Conservation (phyloP, 2,797 vertebrate genomes). For the Fistularia tabacaria region DNA sequence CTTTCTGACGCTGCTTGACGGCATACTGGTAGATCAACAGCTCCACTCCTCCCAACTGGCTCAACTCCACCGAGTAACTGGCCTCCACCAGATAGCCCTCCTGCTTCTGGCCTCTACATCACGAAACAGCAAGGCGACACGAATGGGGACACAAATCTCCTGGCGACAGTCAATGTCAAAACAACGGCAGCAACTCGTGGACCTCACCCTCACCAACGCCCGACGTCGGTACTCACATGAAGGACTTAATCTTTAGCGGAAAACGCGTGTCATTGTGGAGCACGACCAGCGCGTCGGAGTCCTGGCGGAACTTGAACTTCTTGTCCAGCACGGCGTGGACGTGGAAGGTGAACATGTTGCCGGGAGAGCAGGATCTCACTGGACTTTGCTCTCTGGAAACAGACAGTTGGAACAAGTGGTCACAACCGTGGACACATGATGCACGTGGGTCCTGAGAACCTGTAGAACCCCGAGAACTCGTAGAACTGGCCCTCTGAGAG, state of each 20-base stretch:
- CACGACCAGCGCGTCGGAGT: conserved; percentile 14
- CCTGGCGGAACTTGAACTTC: conserved; percentile 49
- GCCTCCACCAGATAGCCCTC: conserved; percentile 58
- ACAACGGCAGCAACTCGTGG: no score
- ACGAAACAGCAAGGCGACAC: no score
- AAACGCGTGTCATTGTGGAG: accelerated
- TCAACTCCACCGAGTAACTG: conserved; percentile 26
- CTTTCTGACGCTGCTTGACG: conserved; percentile 22
- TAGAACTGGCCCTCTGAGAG: no score
- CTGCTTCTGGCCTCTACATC: neutral
- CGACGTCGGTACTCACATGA: conserved; percentile 45
- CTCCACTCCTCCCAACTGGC: accelerated
- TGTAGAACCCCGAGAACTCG: no score
- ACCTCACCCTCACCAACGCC: neutral
- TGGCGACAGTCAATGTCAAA: no score
- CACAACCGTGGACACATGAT: neutral
- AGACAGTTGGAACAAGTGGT: neutral
- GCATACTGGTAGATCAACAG: conserved; percentile 1
- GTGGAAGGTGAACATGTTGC: conserved; percentile 56
- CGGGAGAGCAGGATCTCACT: conserved; percentile 9
- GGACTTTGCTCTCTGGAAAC: conserved; percentile 43
- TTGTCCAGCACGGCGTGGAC: conserved; percentile 68
- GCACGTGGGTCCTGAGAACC: no score
- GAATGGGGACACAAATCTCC: no score
- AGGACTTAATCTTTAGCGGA: conserved; percentile 24